Evolutionary conservation across 2,113 vertebrate species (phyloP), one percentile per base, ranked within the genome.

Genomic region (Actenoides hombroni): DNA sequence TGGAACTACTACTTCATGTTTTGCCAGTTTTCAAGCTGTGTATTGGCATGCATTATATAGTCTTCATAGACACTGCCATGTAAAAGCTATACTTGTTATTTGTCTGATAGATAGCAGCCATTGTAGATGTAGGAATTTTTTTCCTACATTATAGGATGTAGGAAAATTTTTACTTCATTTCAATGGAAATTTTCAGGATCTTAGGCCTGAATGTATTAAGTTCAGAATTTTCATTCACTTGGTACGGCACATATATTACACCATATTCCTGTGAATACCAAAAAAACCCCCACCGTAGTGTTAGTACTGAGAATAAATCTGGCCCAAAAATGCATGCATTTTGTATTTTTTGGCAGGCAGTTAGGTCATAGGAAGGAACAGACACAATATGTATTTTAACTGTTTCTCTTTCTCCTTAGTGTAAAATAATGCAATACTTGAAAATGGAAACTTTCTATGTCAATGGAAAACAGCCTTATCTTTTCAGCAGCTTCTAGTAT

Each of bases 231-330:
- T 76, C 26, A 48, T 17, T 86, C 7, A 16, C 6, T 54, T 21
- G 40, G 3, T 54, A 60, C 31, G 28, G 5, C 4, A 29, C 16
- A 28, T 37, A 59, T 65, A 60, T 1, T 1, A 31, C 7, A 40
- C 5, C 35, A 33, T 46, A 68, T 29, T 76, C 12, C 16, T 48
- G 3, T 69, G 44, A 93, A 54, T 83, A 33, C 11, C 60, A 40
- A 81, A 46, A 37, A 25, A 2, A 13, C 8, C 11, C 2, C 2
- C 10, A 28, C 16, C 6, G 2, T 21, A 37, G 3, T 10, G 5
- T 40, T 75, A 46, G 10, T 24, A 83, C 6, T 15, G 19, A 68
- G 29, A 83, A 79, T 31, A 75, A 76, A 65, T 60, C 68, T 88
- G 54, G 6, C 10, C 3, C 48, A 53, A 60, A 69, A 59, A 46